Conservation (phyloP, 2,113 vertebrate genomes). For the Aptenodytes forsteri region DNA sequence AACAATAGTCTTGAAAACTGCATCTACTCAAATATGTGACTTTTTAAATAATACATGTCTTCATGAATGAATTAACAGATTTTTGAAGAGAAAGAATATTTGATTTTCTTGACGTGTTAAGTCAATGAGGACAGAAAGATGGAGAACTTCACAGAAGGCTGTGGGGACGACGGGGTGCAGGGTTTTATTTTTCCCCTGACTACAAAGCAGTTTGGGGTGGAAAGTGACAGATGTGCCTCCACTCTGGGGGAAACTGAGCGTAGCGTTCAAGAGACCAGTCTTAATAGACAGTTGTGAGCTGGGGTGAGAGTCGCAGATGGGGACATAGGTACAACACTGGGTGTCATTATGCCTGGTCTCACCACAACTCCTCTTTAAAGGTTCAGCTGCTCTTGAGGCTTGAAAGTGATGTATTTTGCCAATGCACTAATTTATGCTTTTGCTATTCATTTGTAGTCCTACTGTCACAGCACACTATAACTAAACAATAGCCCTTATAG, state of each 20-base stretch:
- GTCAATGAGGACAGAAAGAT: neutral
- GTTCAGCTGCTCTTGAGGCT: neutral
- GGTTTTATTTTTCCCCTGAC: neutral
- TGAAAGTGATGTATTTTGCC: neutral
- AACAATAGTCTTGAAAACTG: conserved; percentile 10
- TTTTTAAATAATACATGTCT: conserved; percentile 56
- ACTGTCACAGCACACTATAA: neutral
- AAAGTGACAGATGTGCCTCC: neutral
- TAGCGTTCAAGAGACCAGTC: neutral
- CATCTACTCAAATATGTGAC: conserved; percentile 7
- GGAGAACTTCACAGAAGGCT: conserved; percentile 27
- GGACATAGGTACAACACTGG: neutral
- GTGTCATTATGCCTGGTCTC: neutral
- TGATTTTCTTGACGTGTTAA: conserved; percentile 39
- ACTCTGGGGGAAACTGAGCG: neutral
- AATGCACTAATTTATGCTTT: neutral
- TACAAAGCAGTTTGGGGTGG: conserved; percentile 14
- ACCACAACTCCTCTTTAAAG: neutral
- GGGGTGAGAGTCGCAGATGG: neutral
- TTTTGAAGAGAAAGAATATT: conserved; percentile 48
- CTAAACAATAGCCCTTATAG: neutral
- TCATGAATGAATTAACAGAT: conserved; percentile 62
- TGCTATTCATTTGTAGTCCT: neutral
- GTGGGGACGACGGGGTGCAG: neutral
- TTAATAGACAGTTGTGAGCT: neutral